Conservation (phyloP, 1,140 invertebrate genomes). For the Bombus polaris region DNA sequence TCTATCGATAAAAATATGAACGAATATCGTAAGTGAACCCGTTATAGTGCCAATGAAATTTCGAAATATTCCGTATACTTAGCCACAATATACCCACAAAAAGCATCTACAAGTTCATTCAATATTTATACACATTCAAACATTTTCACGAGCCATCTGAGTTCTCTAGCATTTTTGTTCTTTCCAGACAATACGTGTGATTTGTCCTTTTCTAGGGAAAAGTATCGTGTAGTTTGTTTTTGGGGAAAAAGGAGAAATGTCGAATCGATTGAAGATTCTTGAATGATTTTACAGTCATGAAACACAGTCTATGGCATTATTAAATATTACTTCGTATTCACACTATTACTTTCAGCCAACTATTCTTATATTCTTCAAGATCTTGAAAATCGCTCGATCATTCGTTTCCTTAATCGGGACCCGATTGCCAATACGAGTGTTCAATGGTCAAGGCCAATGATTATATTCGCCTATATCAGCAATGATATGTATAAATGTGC, state of each 20-base stretch:
- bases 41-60: too few relatives aligned
- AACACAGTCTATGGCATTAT: neutral
- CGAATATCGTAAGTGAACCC: too few relatives aligned
- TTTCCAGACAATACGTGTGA: neutral
- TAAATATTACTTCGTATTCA: neutral
- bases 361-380: neutral
- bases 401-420: neutral
- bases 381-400: neutral
- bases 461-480: neutral
- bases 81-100: neutral
- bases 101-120: neutral
- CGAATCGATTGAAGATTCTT: too few relatives aligned
- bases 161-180: neutral
- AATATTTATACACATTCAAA: neutral
- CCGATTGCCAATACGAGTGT: neutral
- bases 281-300: neutral
- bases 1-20: too few relatives aligned
- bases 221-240: too few relatives aligned
- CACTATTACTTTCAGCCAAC: neutral
- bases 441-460: neutral
- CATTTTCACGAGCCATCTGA: neutral
- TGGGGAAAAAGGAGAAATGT: too few relatives aligned
- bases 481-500: neutral
- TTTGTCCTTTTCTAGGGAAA: neutral
- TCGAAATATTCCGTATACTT: neutral